Evolutionary conservation across 2,888 invertebrate species (phyloP), one percentile per base, ranked within the genome.

Genomic region (Drosophila rubida): DNA sequence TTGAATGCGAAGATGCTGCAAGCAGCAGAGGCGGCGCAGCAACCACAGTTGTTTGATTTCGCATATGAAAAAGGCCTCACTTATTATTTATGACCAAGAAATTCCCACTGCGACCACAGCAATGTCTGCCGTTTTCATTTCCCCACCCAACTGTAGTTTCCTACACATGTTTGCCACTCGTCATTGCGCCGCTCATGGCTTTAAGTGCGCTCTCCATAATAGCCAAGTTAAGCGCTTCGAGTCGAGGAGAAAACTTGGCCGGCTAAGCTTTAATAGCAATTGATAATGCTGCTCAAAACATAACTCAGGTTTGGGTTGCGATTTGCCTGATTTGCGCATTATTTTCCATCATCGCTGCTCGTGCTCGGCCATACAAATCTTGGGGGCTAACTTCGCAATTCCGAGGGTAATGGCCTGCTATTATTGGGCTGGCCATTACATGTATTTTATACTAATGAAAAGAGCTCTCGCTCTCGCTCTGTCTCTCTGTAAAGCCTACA

Each of bases 361-460:
- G 39, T 35, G 32, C 46, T 27, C 22, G 30, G 32, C 16, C 41
- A 41, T 23, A 59, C 42, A 57, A 57, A 27, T 58, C 48, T 48
- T 58, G 5, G 39, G 39, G 58, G 48, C 41, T 48, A 57, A 46
- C 19, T 54, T 45, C 4, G 19, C 44, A 32, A 41, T 19, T 37
- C 13, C 9, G 45, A 14, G 58, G 57, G 51, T 41, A 55, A 61
- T 23, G 37, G 46, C 22, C 48, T 23, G 42, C 37, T 14, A 8
- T 50, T 55, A 42, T 57, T 41, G 48, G 30, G n/a, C 9, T 45
- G 37, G 9, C n/a, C 49, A 54, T 51, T 50, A 16, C 35, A 63
- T 48, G 57, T 42, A 60, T 69, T 73, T 73, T 75, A 62, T 75
- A 70, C 70, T 65, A 65, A 75, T 74, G 74, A 70, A 66, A 65